phyloP scores from a whole-genome alignment of 2,888 invertebrate genomes.

The Litoditis marina region DNA sequence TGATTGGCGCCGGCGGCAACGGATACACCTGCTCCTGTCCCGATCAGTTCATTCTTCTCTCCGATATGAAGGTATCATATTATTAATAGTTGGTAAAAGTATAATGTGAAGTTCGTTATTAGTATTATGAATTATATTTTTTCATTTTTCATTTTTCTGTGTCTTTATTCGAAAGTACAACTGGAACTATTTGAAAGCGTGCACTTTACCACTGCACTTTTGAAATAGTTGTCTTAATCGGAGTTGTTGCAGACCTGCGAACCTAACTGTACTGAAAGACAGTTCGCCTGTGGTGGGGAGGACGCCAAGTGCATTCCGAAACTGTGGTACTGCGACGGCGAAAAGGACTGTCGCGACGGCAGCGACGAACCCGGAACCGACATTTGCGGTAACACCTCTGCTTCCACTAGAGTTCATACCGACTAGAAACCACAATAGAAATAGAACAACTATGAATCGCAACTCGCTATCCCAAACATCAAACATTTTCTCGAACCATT shows the following conservation, averaged over 20 bases:
- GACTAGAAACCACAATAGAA: no score
- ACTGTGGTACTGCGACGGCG: conserved; percentile 71
- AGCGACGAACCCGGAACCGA: conserved; percentile 74
- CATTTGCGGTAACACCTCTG: conserved; percentile 52
- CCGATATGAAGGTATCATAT: conserved; percentile 24
- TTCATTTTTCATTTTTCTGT: no score
- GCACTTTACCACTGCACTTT: no score
- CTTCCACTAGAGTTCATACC: no score
- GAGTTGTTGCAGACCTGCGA: conserved; percentile 52
- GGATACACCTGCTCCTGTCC: conserved; percentile 84
- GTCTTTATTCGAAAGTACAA: no score
- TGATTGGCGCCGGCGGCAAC: conserved; percentile 70
- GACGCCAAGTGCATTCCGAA: conserved; percentile 74
- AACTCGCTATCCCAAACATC: background rate
- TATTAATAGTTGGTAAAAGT: background rate
- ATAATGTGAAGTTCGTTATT: no score
- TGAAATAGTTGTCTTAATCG: conserved; percentile 1
- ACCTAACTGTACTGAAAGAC: conserved; percentile 82
- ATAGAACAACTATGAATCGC: no score
- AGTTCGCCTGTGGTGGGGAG: conserved; percentile 73
- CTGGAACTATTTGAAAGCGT: no score
- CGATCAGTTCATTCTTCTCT: conserved; percentile 78
- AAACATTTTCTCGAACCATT: conserved; percentile 64
- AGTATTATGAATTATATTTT: no score
- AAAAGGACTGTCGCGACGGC: conserved; percentile 88